A percentile compares a stretch with the other conserved stretches of the same genome.
These are phyloP conservation scores for Dromaius novaehollandiae DNA, from an alignment of 2,113 vertebrate species.

Conservation along the genomic window DNA sequence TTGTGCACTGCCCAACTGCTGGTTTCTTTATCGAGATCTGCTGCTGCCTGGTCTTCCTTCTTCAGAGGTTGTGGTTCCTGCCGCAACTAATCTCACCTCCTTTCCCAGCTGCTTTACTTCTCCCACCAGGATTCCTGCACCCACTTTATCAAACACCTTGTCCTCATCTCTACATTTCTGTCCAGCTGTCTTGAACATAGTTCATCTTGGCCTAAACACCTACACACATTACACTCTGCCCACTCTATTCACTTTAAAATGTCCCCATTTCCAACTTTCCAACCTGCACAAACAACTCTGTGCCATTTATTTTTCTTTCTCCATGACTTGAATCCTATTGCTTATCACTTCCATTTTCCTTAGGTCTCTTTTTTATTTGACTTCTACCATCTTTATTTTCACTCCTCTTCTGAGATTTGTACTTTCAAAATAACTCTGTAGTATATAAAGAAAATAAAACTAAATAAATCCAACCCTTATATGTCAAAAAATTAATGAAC, in stretches of 20 bases:
- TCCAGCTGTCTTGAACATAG: not conserved
- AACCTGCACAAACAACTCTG: rapidly evolving
- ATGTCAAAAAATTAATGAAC: not conserved
- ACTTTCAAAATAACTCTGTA: not conserved
- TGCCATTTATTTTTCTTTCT: not conserved
- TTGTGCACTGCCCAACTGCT: rapidly evolving
- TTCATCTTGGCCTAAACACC: not conserved
- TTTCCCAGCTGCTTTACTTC: rapidly evolving
- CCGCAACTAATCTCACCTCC: too few relatives aligned
- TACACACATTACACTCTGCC: rapidly evolving
- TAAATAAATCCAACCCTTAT: not conserved
- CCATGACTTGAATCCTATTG: rapidly evolving
- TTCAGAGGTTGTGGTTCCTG: not conserved
- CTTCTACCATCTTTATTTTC: not conserved
- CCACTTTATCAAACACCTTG: not conserved
- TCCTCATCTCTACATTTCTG: not conserved
- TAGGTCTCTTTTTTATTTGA: not conserved
- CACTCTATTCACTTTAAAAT: rapidly evolving
- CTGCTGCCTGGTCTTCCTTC: not conserved
- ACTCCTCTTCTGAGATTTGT: too few relatives aligned
- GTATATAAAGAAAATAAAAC: not conserved
- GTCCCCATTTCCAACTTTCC: too few relatives aligned
- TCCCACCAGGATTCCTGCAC: too few relatives aligned
- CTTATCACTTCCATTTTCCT: not conserved
- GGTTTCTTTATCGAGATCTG: not conserved